Conservation (phyloP, 37 sponge, comb jelly and placozoan genomes). For the Beroe forskalii region DNA sequence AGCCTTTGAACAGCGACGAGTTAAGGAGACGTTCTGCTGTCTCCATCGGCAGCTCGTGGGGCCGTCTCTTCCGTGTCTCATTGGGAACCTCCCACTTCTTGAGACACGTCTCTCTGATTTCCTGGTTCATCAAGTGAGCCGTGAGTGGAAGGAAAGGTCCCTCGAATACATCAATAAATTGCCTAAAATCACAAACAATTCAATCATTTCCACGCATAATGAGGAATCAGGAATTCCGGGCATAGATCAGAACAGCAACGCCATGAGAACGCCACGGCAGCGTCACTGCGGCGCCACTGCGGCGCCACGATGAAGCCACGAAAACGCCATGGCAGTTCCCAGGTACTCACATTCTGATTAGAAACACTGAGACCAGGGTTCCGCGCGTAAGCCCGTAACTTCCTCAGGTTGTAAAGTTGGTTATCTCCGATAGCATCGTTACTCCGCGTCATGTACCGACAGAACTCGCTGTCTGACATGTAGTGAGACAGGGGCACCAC, state of each 20-base stretch:
- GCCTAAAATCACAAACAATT: too few relatives aligned
- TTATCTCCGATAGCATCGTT: conserved; percentile 55
- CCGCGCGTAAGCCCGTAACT: conserved; percentile 9
- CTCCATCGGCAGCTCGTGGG: conserved; percentile 11
- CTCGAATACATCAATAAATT: not conserved
- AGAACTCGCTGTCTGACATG: conserved; percentile 47
- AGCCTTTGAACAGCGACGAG: conserved; percentile 28
- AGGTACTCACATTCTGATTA: conserved; percentile 36
- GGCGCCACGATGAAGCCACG: too few relatives aligned
- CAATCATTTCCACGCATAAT: too few relatives aligned
- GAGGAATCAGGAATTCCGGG: too few relatives aligned
- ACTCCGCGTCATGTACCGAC: conserved; percentile 44
- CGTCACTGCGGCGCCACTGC: too few relatives aligned
- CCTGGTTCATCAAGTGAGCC: too few relatives aligned
- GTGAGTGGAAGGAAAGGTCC: not conserved
- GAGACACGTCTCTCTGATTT: conserved; percentile 45
- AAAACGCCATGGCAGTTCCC: too few relatives aligned
- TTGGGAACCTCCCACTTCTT: conserved; percentile 64
- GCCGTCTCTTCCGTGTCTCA: conserved; percentile 10
- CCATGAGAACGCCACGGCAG: too few relatives aligned
- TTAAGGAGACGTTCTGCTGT: conserved; percentile 63
- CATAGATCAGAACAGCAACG: too few relatives aligned
- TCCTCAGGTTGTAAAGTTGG: conserved; percentile 38
- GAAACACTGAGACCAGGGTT: conserved; percentile 50
- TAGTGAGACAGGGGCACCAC: conserved; percentile 61